Base-by-base conservation (phyloP, 2,113 vertebrate genomes). In the Trichechus manatus region DNA sequence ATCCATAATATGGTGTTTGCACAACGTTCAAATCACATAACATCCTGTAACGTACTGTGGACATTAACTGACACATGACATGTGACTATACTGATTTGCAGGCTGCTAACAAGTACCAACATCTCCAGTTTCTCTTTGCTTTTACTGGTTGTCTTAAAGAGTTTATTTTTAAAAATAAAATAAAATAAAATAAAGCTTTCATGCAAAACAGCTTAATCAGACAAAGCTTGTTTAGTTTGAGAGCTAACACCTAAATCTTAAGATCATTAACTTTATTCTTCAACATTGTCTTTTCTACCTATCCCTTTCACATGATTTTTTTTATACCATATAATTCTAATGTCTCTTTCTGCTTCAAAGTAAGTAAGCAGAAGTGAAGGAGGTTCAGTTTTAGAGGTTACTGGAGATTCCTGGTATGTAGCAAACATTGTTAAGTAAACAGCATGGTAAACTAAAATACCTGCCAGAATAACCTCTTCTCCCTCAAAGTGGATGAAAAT, bases 71-170 rank as follows among this genome's bases (percentile, higher is more conserved):
- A 47, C 7, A 47, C 47, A 10, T 10, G 47, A 47, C 47, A 47
- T 10, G 10, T 47, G 47, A 47, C 47, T 47, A 8, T n/a, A 72
- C 14, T 72, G 31, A n/a, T 36, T 20, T 36, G 68, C 33, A 36
- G 17, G 33, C 33, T 68, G 29, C 10, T 68, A 22, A 33, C 61
- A 63, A 5, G 23, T 88, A 22, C 27, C 75, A 20, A 66, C 1
- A 1, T 87, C 36, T 93, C 47, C 56, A 63, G 1, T 95, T 93
- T 96, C 72, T 90, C 47, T 78, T 9, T 83, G 22, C 9, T 92
- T 81, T 77, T 92, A 50, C 78, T 66, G 59, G 5, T 25, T 80
- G 14, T 85, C 42, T 91, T 78, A 47, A 79, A 78, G 50, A 89
- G 66, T 42, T 42, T 74, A 31, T 74, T 75, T 83, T 70, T 50